Percentiles rank a stretch among this genome's conserved stretches.
These are phyloP conservation scores for Nothocercus nigrocapillus DNA, from an alignment of 2,113 vertebrate species.

Conservation along the genomic window DNA sequence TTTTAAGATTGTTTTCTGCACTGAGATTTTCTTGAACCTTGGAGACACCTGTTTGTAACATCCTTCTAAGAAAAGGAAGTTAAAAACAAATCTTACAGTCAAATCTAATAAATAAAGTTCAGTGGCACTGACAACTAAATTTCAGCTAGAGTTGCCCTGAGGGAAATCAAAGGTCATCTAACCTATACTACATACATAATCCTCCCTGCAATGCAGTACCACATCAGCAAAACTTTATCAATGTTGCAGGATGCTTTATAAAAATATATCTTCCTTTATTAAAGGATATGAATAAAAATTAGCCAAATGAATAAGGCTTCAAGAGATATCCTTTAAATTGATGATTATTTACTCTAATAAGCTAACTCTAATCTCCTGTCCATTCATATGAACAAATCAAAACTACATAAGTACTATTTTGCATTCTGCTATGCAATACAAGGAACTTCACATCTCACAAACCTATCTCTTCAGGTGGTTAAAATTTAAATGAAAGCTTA, in stretches of 20 bases:
- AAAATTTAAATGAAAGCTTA: conserved; percentile 56
- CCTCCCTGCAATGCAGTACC: not conserved
- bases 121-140: not conserved
- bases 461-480: conserved; percentile 27
- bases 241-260: accelerated
- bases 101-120: not conserved
- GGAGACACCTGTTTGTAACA: not conserved
- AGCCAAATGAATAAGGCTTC: not conserved
- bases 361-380: not conserved
- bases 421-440: not conserved
- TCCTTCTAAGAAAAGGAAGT: not conserved
- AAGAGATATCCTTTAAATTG: not conserved
- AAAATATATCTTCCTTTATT: not conserved
- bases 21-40: not conserved
- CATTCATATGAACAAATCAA: not conserved
- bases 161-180: not conserved
- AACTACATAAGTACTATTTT: not conserved
- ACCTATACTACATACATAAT: not conserved
- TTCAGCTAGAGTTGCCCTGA: not conserved
- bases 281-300: not conserved
- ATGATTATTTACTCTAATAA: not conserved
- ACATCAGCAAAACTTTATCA: not conserved
- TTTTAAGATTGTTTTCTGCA: not conserved
- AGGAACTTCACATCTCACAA: not conserved
- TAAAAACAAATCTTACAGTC: not conserved